phyloP scores from a whole-genome alignment of 2,113 vertebrate species.

The Tursiops truncatus region DNA sequence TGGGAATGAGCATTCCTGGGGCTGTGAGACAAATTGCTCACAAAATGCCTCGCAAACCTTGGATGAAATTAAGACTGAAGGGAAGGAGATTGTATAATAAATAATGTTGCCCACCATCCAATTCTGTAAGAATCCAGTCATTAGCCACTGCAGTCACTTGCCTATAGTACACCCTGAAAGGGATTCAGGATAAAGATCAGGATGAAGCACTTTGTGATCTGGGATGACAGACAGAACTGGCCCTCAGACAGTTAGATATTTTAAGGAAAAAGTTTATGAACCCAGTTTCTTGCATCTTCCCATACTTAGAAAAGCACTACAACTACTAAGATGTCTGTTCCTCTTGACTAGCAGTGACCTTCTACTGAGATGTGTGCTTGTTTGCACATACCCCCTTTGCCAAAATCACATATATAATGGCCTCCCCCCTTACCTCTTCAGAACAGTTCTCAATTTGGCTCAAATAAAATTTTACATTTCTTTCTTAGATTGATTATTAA shows the following conservation, averaged over 20 bases:
- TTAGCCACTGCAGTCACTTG: not conserved
- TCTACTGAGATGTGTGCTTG: not conserved
- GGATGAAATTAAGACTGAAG: not conserved
- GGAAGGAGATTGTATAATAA: not conserved
- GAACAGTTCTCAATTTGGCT: not conserved
- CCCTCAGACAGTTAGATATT: not conserved
- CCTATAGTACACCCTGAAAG: not conserved
- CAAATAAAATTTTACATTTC: not conserved
- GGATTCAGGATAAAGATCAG: not conserved
- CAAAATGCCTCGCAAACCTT: not conserved
- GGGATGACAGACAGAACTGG: not conserved
- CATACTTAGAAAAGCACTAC: not conserved
- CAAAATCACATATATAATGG: not conserved
- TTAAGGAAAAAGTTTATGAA: not conserved
- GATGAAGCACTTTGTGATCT: not conserved
- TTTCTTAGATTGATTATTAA: not conserved
- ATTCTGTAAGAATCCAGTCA: not conserved
- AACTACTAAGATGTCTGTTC: not conserved
- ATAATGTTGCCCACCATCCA: not conserved
- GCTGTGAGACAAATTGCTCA: not conserved
- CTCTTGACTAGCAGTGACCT: not conserved
- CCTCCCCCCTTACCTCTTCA: not conserved
- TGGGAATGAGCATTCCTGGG: not conserved
- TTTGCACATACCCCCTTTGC: not conserved
- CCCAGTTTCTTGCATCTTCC: not conserved